Base-by-base conservation (phyloP, 2,888 invertebrate species). In the Amphipyra berbera region DNA sequence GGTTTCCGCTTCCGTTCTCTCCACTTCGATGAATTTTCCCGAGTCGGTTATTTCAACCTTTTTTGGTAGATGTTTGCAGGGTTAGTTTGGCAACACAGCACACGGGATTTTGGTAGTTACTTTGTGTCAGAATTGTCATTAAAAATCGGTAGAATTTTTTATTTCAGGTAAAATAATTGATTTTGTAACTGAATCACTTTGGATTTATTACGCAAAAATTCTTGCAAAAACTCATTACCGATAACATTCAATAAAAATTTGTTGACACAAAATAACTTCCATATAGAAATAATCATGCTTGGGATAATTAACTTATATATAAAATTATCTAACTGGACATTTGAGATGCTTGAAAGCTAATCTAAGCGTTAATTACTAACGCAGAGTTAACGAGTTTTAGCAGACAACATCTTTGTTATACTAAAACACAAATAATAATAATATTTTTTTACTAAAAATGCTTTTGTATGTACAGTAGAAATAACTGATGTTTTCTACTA, bases 11-110 rank as follows among this genome's bases (percentile, higher is more conserved):
- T 90, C 89, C 0, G 62, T 78, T 30, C 90, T 86, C 73, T 95
- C 95, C 53, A 95, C 91, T 88, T 95, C 95, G 85, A 95, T 93
- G 91, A 95, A 95, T 83, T 94, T 95, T 13, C 95, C 95, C 71
- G 93, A 91, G 78, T 93, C 91, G 45, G 95, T 95, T 84, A 95
- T 78, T 94, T 95, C 95, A 73, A 95, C 94, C 95, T 95, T 94
- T 84, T 87, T 84, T 78, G 88, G 83, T 84, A 83, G 84, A 80
- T 79, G 75, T 75, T 72, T 82, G 82, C 48, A 47, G 61, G 83
- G 92, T 93, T 93, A 93, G 93, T 91, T 79, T 85, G 84, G 87
- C 81, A 88, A 89, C 90, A 91, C 90, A 67, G 62, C 87, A 88
- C 84, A 85, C 86, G 49, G 61, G 54, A 47, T 78, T 78, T 83